These are phyloP conservation scores for Poeciliopsis turneri DNA, from an alignment of 2,797 vertebrate genomes.

Conservation along the genomic window DNA sequence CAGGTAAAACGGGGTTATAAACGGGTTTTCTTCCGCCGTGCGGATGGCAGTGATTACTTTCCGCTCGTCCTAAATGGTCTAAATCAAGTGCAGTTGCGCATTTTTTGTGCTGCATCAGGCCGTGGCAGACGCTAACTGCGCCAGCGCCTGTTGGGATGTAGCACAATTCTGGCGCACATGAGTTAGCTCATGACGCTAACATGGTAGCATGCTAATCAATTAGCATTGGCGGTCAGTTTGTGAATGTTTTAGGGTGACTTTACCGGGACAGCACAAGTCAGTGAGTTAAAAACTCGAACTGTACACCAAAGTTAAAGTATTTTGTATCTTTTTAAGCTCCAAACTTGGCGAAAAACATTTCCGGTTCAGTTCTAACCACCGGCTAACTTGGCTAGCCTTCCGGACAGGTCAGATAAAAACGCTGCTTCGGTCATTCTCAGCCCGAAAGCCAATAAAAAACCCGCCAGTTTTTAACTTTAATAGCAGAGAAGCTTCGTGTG, in stretches of 20 bases:
- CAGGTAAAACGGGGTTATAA: not conserved
- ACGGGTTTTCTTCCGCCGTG: not conserved
- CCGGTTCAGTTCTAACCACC: conserved; percentile 9
- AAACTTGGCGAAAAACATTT: not conserved
- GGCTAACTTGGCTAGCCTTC: conserved; percentile 62
- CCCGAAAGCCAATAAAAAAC: not conserved
- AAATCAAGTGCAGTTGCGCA: conserved; percentile 76
- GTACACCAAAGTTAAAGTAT: not conserved
- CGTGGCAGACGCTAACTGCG: conserved; percentile 74
- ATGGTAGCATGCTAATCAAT: conserved; percentile 50
- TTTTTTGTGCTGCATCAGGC: conserved; percentile 76
- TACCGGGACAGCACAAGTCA: conserved; percentile 2
- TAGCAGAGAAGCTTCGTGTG: no score
- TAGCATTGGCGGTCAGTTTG: conserved; percentile 16
- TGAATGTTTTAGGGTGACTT: not conserved
- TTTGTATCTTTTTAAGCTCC: no score
- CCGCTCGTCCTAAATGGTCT: conserved; percentile 31
- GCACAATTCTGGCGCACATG: conserved; percentile 75
- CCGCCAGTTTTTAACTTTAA: no score
- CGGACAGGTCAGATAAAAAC: not conserved
- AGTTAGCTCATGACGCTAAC: conserved; percentile 71
- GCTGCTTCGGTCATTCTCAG: not conserved
- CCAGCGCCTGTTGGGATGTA: conserved; percentile 61
- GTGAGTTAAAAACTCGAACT: not conserved
- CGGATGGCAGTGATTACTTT: conserved; percentile 2